Evolutionary conservation across 2,113 vertebrate genomes (phyloP).

Genomic region (Mobula hypostoma): DNA sequence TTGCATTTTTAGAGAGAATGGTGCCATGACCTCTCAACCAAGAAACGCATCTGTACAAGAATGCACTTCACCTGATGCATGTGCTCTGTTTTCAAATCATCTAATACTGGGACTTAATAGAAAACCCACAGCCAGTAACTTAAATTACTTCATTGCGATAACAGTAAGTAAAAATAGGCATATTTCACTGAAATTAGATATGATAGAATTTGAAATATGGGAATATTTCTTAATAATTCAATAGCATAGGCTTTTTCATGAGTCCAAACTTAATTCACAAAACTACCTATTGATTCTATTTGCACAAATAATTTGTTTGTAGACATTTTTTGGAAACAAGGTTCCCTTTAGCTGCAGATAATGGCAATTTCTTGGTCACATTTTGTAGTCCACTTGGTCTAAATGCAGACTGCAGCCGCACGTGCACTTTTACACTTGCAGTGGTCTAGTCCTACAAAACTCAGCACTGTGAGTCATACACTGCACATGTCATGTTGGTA

Average conservation of each 20-base stretch:
- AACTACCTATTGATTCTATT: background rate
- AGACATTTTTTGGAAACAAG: background rate
- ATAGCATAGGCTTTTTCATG: background rate
- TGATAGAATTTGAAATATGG: background rate
- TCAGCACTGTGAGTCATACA: background rate
- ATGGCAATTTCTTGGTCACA: background rate
- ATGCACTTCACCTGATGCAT: background rate
- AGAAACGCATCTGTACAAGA: background rate
- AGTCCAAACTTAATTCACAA: background rate
- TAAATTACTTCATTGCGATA: background rate
- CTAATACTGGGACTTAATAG: background rate
- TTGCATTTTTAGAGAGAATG: background rate
- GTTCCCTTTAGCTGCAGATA: background rate
- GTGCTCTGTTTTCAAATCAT: background rate
- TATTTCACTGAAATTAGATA: background rate
- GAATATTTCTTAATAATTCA: background rate
- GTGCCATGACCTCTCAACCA: background rate
- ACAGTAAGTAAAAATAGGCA: background rate
- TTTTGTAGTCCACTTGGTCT: background rate
- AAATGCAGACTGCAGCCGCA: background rate
- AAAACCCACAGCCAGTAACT: background rate
- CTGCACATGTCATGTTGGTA: background rate
- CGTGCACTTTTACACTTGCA: too few species aligned
- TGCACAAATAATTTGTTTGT: background rate
- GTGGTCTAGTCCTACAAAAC: too few species aligned